Evolutionary conservation across 2,797 vertebrate genomes (phyloP), one percentile per base, ranked within the genome.

Genomic region (Margarornis squamiger): DNA sequence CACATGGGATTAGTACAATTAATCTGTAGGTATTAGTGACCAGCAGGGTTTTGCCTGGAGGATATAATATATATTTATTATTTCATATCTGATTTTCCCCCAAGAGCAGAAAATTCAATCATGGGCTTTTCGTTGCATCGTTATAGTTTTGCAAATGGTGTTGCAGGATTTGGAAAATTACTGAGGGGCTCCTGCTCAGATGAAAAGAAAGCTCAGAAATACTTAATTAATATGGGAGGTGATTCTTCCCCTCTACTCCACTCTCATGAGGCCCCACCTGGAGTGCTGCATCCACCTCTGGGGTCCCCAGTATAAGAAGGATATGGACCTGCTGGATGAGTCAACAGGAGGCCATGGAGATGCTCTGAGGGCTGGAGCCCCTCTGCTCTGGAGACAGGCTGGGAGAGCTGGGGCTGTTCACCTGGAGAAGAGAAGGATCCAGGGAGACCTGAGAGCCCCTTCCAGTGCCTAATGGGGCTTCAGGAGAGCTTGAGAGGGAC

Each of bases 1-100:
- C 82, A 16, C 68, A 10, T 19, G 4, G 78, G 92, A 97, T 97
- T 96, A 90, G 96, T 90, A 96, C 93, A 96, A 96, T 91, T 96
- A 96, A 95, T 97, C 95, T 95, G 89, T 32, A 78, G 87, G 95
- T 54, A 96, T 96, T 96, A 97, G 93, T 54, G 84, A 74, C 81
- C 81, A 81, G 85, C 78, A 89, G 84, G 68, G 39, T 55, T 95
- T 91, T 90, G 91, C 78, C 80, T 43, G 66, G 49, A 72, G 55
- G 39, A 62, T 88, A 46, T 74, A 16, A 96, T 97, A 95, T 89
- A 93, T 97, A 96, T 97, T 95, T 97, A 96, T 96, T 93, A 91
- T 93, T 95, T 90, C 85, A 93, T 94, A 95, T 95, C 95, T 96
- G 84, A 91, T 96, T 82, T 86, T 10, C 24, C 85, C 81, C 55